These are phyloP conservation scores for Neolamprologus kungweensis DNA, from an alignment of 2,113 vertebrate species.

Conservation along the genomic window DNA sequence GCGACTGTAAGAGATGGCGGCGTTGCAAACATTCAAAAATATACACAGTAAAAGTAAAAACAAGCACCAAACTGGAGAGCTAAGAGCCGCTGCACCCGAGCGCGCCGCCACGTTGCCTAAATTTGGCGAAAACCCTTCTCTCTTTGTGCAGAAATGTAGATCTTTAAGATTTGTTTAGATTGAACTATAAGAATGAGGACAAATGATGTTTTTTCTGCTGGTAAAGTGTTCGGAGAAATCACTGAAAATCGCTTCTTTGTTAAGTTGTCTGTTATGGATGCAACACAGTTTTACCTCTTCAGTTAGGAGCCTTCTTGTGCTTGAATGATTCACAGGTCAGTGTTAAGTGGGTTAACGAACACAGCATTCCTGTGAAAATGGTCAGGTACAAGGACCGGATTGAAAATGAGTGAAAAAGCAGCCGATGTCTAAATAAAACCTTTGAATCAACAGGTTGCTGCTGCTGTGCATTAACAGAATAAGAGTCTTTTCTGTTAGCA, in stretches of 20 bases:
- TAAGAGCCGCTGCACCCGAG: no score
- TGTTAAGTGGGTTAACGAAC: rapidly evolving
- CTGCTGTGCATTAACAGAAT: background rate
- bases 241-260: background rate
- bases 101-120: no score
- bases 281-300: background rate
- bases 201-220: background rate
- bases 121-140: background rate
- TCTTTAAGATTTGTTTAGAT: rapidly evolving
- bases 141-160: background rate
- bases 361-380: background rate
- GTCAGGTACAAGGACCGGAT: background rate
- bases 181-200: background rate
- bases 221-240: background rate
- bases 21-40: no score
- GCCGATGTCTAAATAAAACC: background rate
- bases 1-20: no score
- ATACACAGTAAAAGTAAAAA: no score
- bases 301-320: rapidly evolving
- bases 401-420: background rate
- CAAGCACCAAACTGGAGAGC: no score
- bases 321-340: background rate
- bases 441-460: background rate
- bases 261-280: background rate
- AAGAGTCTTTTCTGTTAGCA: background rate